Conservation (phyloP, 2,888 invertebrate species). For the Asteroscopus sphinx region DNA sequence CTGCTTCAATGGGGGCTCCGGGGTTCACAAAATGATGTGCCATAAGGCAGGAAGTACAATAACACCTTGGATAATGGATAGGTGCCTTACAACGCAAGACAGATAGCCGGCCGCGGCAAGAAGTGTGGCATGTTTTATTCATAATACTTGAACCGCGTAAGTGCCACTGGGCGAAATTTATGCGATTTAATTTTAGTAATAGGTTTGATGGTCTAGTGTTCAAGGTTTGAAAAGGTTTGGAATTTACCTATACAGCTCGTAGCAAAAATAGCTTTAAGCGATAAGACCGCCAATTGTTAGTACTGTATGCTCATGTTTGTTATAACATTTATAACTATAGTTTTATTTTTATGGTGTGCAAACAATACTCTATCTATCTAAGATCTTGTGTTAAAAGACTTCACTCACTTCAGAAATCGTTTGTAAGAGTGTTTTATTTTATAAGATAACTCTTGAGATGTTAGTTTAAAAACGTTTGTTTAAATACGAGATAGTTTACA, state of each 20-base stretch:
- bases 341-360: no score
- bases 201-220: slow-evolving; percentile 24
- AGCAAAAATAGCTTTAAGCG: no score
- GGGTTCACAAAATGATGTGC: slow-evolving; percentile 56
- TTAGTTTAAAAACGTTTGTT: no score
- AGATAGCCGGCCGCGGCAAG: slow-evolving; percentile 63
- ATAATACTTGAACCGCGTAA: slow-evolving; percentile 59
- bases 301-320: no score
- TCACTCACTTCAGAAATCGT: no score
- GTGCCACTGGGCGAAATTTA: slow-evolving; percentile 59
- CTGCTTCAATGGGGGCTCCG: slow-evolving; percentile 59
- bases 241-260: neutral
- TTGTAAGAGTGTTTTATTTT: no score
- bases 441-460: no score
- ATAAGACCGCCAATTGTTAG: no score
- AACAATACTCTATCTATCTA: no score
- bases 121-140: slow-evolving; percentile 70
- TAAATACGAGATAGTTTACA: no score
- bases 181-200: slow-evolving; percentile 65
- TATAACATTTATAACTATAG: no score
- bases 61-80: slow-evolving; percentile 60
- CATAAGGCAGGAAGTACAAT: slow-evolving; percentile 59
- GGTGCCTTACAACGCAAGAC: slow-evolving; percentile 61
- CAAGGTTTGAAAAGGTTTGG: neutral
- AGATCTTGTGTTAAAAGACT: no score